These are phyloP conservation scores for Craniophora ligustri DNA, from an alignment of 2,888 invertebrate genomes.

Conservation along the genomic window DNA sequence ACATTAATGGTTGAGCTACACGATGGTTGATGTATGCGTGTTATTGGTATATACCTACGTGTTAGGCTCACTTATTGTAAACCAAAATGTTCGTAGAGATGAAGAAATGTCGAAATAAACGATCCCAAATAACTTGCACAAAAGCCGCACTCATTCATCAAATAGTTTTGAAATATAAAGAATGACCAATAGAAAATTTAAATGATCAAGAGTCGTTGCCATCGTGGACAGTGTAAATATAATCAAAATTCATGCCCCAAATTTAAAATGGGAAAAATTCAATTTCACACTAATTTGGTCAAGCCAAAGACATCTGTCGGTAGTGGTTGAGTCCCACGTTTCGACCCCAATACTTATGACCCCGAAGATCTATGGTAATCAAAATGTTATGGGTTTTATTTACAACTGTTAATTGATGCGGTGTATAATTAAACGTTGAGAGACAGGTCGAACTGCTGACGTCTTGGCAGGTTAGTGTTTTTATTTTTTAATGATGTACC, in stretches of 20 bases:
- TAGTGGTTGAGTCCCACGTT: conserved; percentile 54
- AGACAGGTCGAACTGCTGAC: neutral
- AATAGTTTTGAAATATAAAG: too few relatives aligned
- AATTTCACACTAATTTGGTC: conserved; percentile 27
- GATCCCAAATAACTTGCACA: too few relatives aligned
- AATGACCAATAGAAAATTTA: too few relatives aligned
- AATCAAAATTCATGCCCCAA: conserved; percentile 31
- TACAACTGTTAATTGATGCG: conserved; percentile 31
- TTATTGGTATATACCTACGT: too few relatives aligned
- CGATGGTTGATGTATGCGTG: too few relatives aligned
- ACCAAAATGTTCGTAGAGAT: too few relatives aligned
- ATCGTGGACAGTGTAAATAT: conserved; percentile 21
- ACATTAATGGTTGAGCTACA: too few relatives aligned
- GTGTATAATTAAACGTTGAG: conserved; percentile 13
- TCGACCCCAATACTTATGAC: conserved; percentile 54
- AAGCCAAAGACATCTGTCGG: conserved; percentile 11
- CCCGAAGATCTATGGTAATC: conserved; percentile 49
- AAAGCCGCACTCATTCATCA: too few relatives aligned
- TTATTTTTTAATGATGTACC: too few relatives aligned
- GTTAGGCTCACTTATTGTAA: too few relatives aligned
- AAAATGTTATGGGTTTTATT: conserved; percentile 32
- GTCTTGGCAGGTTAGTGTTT: too few relatives aligned
- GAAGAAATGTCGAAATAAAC: too few relatives aligned
- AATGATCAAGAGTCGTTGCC: neutral
- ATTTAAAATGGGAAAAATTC: conserved; percentile 20